These are phyloP conservation scores for Acromyrmex heyeri DNA, from an alignment of 1,140 invertebrate species.

Conservation along the genomic window DNA sequence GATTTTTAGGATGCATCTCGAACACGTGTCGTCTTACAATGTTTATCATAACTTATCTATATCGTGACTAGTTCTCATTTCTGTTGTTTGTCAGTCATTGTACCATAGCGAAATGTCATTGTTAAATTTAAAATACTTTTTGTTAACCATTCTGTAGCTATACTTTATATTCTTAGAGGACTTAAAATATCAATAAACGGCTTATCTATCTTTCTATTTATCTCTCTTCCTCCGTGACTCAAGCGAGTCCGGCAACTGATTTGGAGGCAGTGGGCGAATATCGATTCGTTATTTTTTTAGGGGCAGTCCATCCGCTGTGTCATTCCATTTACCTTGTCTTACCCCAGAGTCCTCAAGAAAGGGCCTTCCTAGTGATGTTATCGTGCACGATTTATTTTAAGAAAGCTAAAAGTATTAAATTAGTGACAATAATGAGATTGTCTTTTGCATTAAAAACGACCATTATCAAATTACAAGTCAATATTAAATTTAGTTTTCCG, in stretches of 20 bases:
- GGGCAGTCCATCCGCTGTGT: slow-evolving; percentile 73
- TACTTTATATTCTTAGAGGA: too few species aligned
- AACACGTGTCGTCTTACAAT: too few species aligned
- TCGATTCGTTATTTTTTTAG: slow-evolving; percentile 84
- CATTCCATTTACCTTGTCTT: slow-evolving; percentile 72
- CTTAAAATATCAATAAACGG: too few species aligned
- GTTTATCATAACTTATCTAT: too few species aligned
- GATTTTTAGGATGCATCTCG: too few species aligned
- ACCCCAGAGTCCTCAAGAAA: slow-evolving; percentile 63
- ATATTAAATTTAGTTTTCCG: background rate
- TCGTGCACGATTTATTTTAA: background rate
- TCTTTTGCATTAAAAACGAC: background rate
- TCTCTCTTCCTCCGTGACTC: slow-evolving; percentile 16
- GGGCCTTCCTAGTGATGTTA: slow-evolving; percentile 61
- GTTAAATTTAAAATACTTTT: too few species aligned
- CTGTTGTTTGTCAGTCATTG: too few species aligned
- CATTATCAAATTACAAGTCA: background rate
- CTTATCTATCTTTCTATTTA: too few species aligned
- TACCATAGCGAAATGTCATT: too few species aligned
- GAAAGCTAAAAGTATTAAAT: background rate
- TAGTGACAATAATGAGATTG: background rate
- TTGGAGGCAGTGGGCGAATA: slow-evolving; percentile 77
- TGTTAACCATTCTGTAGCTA: too few species aligned
- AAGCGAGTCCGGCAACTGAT: slow-evolving; percentile 67
- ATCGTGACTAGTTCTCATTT: too few species aligned